Evolutionary conservation across 1,140 invertebrate species (phyloP).

Genomic region (Drosophila equinoxialis): DNA sequence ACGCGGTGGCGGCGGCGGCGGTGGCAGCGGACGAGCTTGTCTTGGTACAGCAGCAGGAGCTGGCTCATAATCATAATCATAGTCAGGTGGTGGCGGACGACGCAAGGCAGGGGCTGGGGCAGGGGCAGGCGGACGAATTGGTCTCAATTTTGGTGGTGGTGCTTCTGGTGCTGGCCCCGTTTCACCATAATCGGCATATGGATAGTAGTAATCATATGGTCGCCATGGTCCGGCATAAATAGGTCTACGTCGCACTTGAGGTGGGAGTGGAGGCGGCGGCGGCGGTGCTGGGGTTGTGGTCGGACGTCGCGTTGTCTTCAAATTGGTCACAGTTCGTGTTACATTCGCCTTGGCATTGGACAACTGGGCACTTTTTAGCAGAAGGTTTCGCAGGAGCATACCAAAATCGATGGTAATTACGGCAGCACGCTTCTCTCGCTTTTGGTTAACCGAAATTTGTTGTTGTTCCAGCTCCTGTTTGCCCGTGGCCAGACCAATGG

Average conservation of each 20-base stretch:
- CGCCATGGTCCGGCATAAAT: conserved; percentile 11
- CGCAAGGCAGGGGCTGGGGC: conserved; percentile 9
- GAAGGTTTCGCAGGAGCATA: conserved; percentile 54
- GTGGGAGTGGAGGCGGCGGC: conserved; percentile 23
- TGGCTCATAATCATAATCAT: conserved; percentile 13
- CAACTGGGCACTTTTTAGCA: conserved; percentile 65
- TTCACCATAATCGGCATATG: conserved; percentile 53
- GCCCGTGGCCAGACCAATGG: not conserved
- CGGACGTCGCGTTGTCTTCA: conserved; percentile 36
- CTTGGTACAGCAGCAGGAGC: conserved; percentile 14
- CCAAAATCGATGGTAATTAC: conserved; percentile 66
- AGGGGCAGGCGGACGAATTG: not conserved
- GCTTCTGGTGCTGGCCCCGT: conserved; percentile 19
- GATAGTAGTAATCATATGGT: conserved; percentile 9
- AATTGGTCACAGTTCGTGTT: conserved; percentile 15
- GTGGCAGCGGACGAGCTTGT: conserved; percentile 16
- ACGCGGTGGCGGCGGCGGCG: conserved; percentile 15
- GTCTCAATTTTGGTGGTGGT: conserved; percentile 12
- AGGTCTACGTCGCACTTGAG: conserved; percentile 1
- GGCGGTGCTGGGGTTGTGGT: conserved; percentile 16
- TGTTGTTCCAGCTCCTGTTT: not conserved
- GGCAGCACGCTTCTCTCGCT: conserved; percentile 32
- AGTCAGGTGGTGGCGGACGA: conserved; percentile 8
- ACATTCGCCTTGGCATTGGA: conserved; percentile 56
- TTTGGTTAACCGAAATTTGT: not conserved